phyloP scores from a whole-genome alignment of 1,140 invertebrate species.

The Pogonomyrmex barbatus region DNA sequence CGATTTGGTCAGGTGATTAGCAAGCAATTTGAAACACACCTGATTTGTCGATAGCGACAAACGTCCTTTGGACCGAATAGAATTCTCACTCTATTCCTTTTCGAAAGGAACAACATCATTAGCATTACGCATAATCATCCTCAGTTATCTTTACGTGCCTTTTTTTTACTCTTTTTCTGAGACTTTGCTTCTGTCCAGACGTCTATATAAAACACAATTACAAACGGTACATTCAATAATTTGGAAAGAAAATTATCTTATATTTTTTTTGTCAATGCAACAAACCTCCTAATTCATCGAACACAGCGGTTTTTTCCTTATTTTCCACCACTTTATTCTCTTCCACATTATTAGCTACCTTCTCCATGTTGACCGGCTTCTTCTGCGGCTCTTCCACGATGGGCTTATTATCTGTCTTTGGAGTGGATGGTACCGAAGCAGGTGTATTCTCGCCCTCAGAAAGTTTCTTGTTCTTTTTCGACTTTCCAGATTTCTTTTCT shows the following conservation, averaged over 20 bases:
- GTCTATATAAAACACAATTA: constrained; percentile 82
- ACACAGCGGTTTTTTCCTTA: constrained; percentile 84
- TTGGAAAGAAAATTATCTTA: neutral
- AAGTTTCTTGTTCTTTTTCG: constrained; percentile 85
- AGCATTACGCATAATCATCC: constrained; percentile 49
- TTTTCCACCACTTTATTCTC: constrained; percentile 78
- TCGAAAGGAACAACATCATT: constrained; percentile 70
- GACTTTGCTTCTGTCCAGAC: constrained; percentile 89
- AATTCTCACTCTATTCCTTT: constrained; percentile 69
- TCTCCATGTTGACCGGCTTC: constrained; percentile 46
- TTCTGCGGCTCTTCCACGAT: constrained; percentile 67
- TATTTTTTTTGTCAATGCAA: neutral
- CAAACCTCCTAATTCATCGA: constrained; percentile 90
- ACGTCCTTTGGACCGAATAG: constrained; percentile 66
- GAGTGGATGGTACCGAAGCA: constrained; percentile 40
- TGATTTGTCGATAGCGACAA: constrained; percentile 69
- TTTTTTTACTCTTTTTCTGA: constrained; percentile 90
- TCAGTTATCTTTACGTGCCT: constrained; percentile 89
- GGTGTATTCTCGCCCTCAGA: constrained; percentile 80
- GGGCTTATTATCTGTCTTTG: constrained; percentile 74
- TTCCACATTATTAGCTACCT: constrained; percentile 83
- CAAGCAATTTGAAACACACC: constrained; percentile 74
- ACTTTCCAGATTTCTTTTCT: constrained; percentile 79
- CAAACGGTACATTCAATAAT: constrained; percentile 33
- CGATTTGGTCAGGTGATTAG: constrained; percentile 73